phyloP scores from a whole-genome alignment of 2,797 vertebrate genomes.

The Etheostoma perlongum region DNA sequence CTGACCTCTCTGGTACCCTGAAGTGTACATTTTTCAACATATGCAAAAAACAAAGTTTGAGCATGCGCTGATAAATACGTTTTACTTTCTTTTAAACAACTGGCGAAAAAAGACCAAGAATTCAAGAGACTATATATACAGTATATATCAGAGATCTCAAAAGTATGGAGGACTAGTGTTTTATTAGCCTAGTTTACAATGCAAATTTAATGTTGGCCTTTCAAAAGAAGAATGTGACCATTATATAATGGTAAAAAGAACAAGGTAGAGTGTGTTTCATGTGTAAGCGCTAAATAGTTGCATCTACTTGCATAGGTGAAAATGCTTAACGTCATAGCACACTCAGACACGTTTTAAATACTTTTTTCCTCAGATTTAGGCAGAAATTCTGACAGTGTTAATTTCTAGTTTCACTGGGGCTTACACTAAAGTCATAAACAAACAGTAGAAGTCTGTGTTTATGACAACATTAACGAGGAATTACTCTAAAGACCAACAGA shows the following conservation, averaged over 20 bases:
- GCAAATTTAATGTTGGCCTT: background rate
- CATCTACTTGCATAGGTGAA: background rate
- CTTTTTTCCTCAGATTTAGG: conserved; percentile 11
- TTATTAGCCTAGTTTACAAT: background rate
- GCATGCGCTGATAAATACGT: background rate
- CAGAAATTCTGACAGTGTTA: conserved; percentile 9
- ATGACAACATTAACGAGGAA: conserved; percentile 49
- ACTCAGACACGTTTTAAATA: background rate
- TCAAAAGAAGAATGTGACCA: background rate
- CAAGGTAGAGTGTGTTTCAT: background rate
- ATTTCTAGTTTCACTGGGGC: conserved; percentile 11
- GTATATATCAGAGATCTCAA: background rate
- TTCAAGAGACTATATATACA: too few relatives aligned
- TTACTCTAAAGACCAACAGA: conserved; percentile 41
- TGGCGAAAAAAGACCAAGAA: background rate
- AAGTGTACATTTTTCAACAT: background rate
- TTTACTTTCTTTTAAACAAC: background rate
- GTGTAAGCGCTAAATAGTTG: background rate
- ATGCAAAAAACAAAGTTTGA: background rate
- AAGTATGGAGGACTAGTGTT: background rate
- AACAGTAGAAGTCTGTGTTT: conserved; percentile 43
- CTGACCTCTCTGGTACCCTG: conserved; percentile 30
- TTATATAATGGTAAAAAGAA: background rate
- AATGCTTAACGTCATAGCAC: background rate
- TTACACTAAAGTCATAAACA: conserved; percentile 47